A percentile compares a stretch with the other conserved stretches of the same genome.
Conservation (phyloP, 2,888 invertebrate species). For the Cataglyphis cursor region DNA sequence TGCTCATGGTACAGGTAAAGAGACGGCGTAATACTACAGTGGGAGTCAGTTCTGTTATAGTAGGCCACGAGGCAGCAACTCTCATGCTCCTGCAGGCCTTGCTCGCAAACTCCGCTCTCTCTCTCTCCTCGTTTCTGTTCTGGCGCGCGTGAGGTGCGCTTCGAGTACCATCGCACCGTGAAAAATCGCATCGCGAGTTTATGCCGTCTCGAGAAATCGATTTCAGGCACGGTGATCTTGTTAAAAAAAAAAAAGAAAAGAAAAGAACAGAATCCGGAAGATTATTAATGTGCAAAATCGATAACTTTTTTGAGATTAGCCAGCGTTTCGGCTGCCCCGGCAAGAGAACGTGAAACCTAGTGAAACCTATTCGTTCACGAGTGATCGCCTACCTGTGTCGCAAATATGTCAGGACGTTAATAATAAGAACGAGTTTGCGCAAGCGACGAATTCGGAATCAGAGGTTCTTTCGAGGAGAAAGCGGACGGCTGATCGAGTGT, state of each 20-base stretch:
- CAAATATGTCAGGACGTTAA: not conserved
- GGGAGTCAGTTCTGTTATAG: constrained; percentile 87
- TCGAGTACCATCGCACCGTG: constrained; percentile 8
- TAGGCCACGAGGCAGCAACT: constrained; percentile 85
- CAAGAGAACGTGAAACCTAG: constrained; percentile 7
- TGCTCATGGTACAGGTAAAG: constrained; percentile 79
- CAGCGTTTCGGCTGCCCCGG: not conserved
- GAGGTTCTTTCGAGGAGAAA: constrained; percentile 69
- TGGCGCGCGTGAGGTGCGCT: constrained; percentile 36
- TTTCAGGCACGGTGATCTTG: not conserved
- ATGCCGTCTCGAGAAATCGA: constrained; percentile 9
- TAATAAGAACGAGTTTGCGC: constrained; percentile 30
- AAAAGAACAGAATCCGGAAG: not conserved
- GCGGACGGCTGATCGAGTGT: constrained; percentile 58
- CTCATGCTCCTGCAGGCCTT: constrained; percentile 79
- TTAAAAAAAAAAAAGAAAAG: not conserved
- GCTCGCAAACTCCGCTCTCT: constrained; percentile 67
- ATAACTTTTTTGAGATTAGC: constrained; percentile 5
- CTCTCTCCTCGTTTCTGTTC: constrained; percentile 82
- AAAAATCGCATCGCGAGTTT: constrained; percentile 30
- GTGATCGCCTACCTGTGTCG: not conserved
- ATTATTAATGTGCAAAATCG: not conserved
- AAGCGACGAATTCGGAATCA: constrained; percentile 45
- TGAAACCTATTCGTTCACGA: not conserved
- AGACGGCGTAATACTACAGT: constrained; percentile 78